Evolutionary conservation across 1,140 invertebrate species (phyloP), one percentile per base, ranked within the genome.

Genomic region (Drosophila santomea): DNA sequence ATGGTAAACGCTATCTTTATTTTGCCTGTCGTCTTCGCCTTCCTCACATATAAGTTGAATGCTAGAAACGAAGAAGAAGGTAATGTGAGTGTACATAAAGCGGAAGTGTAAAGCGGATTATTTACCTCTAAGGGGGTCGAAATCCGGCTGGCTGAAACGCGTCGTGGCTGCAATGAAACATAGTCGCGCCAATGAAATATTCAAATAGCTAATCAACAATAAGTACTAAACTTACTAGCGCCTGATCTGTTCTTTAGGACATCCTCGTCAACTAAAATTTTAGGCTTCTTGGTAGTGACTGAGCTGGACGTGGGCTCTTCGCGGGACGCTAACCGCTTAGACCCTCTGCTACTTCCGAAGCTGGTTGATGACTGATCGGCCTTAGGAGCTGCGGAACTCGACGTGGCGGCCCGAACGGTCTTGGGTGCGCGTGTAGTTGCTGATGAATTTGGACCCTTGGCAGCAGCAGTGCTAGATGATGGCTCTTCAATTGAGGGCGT

Each of bases 1-100:
- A 73, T 67, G 28, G 83, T 77, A 5, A 83, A 39, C 3, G 60
- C 5, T 15, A 88, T 48, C 39, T 69, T 78, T 2, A 88, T 48
- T 61, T 71, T 88, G 28, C 83, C 84, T 0, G 32, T 23, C 0
- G 5, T 15, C 39, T 73, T 83, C 15, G 64, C 78, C 17, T 55
- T 44, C 6, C 45, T 74, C 0, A 88, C 25, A 66, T 88, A 80
- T 2, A 50, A 41, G 45, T 76, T 83, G 0, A 88, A 48, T 8
- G 56, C 83, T 86, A 45, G 32, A 39, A 36, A 23, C 4, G 2
- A 44, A 43, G 6, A 4, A 25, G 3, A 4, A 47, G 12, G 1
- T 4, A 2, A 35, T 23, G 11, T 50, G 0, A 20, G 4, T 12
- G 23, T 43, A 36, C 2, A 4, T 10, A 0, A 25, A 10, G 15